Conservation (phyloP, 2,113 vertebrate genomes). For the Colaptes auratus region DNA sequence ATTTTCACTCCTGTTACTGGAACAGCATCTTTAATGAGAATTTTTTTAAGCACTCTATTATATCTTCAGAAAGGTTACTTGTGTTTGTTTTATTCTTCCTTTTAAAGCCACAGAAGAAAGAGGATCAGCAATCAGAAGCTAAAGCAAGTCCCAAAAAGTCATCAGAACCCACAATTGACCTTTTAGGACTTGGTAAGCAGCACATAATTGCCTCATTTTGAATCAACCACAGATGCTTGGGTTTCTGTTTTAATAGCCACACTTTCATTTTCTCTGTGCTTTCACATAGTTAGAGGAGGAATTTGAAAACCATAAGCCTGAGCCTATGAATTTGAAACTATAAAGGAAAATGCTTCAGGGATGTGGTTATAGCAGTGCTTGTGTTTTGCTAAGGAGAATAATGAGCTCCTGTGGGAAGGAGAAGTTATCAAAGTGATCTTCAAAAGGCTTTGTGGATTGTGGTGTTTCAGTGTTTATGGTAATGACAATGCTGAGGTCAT, state of each 20-base stretch:
- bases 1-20: not conserved
- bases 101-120: constrained; percentile 82
- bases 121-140: constrained; percentile 85
- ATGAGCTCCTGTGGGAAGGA: constrained; percentile 72
- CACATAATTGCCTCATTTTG: not conserved
- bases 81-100: constrained; percentile 13
- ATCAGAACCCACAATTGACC: constrained; percentile 87
- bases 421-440: constrained; percentile 59
- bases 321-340: constrained; percentile 15
- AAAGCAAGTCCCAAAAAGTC: constrained; percentile 87
- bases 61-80: not conserved
- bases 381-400: constrained; percentile 56
- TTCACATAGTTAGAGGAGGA: constrained; percentile 7
- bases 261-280: not conserved
- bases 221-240: rapidly evolving
- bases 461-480: constrained; percentile 50
- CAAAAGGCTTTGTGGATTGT: constrained; percentile 53
- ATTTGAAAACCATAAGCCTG: constrained; percentile 15
- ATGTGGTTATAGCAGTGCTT: constrained; percentile 1
- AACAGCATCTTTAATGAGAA: not conserved
- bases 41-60: not conserved
- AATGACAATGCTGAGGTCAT: constrained; percentile 20
- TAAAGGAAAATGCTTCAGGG: constrained; percentile 42
- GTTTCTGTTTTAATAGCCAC: not conserved
- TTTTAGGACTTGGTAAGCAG: constrained; percentile 93